phyloP scores from a whole-genome alignment of 2,113 vertebrate species.

The Hucho hucho region DNA sequence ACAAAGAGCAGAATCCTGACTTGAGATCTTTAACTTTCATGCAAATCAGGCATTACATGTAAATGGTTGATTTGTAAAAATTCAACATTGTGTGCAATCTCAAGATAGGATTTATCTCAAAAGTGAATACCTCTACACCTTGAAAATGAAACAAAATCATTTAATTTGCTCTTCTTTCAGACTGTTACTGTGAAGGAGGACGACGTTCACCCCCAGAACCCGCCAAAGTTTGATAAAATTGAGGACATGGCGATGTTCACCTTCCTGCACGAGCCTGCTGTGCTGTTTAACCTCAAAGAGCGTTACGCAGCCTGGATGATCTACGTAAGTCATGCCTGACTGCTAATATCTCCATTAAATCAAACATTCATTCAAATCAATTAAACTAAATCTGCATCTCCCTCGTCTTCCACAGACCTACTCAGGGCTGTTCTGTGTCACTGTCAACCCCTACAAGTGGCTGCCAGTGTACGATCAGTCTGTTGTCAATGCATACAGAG shows the following conservation, averaged over 20 bases:
- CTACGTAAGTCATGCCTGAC: slow-evolving; percentile 56
- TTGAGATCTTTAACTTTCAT: too few relatives aligned
- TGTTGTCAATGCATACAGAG: slow-evolving; percentile 85
- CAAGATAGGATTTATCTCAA: slow-evolving; percentile 48
- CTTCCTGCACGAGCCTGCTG: slow-evolving; percentile 86
- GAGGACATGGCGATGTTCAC: slow-evolving; percentile 86
- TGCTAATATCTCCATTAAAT: not conserved
- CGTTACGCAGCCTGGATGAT: slow-evolving; percentile 96
- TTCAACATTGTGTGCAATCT: not conserved
- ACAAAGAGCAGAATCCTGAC: too few relatives aligned
- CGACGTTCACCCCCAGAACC: slow-evolving; percentile 78
- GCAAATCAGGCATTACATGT: not conserved
- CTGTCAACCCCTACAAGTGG: slow-evolving; percentile 80
- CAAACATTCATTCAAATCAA: not conserved
- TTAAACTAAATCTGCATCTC: not conserved
- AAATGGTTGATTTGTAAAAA: not conserved
- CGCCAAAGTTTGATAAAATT: slow-evolving; percentile 80
- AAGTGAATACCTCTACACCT: not conserved
- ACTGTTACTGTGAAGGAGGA: slow-evolving; percentile 73
- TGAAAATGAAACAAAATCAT: not conserved
- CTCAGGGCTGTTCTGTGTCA: slow-evolving; percentile 78
- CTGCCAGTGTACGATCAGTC: slow-evolving; percentile 79
- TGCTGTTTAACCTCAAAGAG: slow-evolving; percentile 94
- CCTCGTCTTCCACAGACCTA: slow-evolving; percentile 68
- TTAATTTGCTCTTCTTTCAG: slow-evolving; percentile 40